Conservation (phyloP, 2,113 vertebrate species). For the Butorides virescens region DNA sequence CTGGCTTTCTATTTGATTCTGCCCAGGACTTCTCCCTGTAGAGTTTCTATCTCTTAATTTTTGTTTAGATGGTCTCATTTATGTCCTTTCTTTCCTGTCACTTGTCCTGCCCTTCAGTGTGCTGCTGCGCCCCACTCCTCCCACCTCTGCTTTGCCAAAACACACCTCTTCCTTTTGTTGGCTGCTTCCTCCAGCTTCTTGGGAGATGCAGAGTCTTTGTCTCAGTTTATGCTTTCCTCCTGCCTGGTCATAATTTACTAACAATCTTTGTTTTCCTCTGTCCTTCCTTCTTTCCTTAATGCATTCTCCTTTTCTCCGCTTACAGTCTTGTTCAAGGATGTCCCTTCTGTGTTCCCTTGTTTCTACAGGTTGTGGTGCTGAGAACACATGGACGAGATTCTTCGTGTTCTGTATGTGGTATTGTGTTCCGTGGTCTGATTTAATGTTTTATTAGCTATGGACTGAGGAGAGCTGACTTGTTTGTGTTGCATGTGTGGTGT, state of each 20-base stretch:
- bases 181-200: background rate
- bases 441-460: background rate
- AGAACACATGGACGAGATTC: background rate
- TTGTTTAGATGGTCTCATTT: background rate
- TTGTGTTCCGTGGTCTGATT: background rate
- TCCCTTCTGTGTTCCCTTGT: background rate
- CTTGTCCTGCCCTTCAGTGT: background rate
- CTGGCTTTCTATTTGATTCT: background rate
- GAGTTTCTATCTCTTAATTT: background rate
- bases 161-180: background rate
- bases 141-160: background rate
- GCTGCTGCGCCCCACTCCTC: background rate
- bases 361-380: background rate
- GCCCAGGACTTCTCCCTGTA: background rate
- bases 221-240: background rate
- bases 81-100: background rate
- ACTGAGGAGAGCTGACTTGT: background rate
- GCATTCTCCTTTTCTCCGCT: background rate
- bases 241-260: background rate
- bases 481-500: background rate
- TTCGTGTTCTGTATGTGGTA: background rate
- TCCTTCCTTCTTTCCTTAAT: background rate
- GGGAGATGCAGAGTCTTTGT: background rate
- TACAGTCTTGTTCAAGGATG: background rate
- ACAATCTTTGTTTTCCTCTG: background rate